phyloP scores from a whole-genome alignment of 64 coral and sea anemone species.

The Astreopora myriophthalma region DNA sequence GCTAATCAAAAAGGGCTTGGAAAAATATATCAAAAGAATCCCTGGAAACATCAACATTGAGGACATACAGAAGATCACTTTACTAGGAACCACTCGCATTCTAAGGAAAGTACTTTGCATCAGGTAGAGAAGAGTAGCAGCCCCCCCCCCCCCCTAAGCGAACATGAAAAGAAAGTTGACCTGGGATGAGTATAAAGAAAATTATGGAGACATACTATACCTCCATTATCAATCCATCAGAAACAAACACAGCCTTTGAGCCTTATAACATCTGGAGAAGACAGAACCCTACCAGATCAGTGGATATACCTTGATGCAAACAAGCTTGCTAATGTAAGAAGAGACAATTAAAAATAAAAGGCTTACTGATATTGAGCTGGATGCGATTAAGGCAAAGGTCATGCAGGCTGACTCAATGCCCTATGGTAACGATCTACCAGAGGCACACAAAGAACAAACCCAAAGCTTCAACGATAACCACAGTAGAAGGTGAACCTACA shows the following conservation, averaged over 20 bases:
- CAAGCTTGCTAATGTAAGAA: neutral
- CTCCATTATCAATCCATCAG: neutral
- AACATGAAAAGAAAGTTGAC: too few relatives aligned
- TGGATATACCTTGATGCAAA: neutral
- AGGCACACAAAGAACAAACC: neutral
- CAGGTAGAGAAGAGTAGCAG: too few relatives aligned
- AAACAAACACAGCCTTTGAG: neutral
- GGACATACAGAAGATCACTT: too few relatives aligned
- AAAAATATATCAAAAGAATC: too few relatives aligned
- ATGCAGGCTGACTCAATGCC: neutral
- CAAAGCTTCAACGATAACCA: too few relatives aligned
- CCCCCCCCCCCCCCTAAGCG: too few relatives aligned
- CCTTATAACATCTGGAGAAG: neutral
- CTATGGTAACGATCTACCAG: neutral
- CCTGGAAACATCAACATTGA: too few relatives aligned
- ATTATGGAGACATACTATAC: neutral
- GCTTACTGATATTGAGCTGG: neutral
- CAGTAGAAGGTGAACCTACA: too few relatives aligned
- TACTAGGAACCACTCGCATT: too few relatives aligned
- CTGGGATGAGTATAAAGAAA: too few relatives aligned
- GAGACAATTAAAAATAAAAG: neutral
- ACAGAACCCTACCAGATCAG: neutral
- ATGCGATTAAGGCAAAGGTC: neutral
- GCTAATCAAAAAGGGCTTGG: too few relatives aligned
- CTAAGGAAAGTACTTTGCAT: too few relatives aligned